These are phyloP conservation scores for Grapholita molesta DNA, from an alignment of 1,140 invertebrate species.

Conservation along the genomic window DNA sequence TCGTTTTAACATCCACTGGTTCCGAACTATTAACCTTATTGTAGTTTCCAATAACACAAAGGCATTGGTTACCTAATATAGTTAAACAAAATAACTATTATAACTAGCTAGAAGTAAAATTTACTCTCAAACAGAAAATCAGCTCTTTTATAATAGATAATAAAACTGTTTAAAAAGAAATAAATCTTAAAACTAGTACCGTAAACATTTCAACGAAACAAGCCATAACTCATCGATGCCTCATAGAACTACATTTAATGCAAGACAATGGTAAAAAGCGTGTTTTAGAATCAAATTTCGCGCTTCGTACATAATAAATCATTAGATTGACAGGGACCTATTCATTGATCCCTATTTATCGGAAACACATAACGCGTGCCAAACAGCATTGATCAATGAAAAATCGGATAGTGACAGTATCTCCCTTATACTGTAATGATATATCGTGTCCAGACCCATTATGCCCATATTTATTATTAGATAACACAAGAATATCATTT, in stretches of 20 bases:
- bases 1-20: neutral
- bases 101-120: no score
- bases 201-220: constrained; percentile 22
- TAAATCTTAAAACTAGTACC: constrained; percentile 7
- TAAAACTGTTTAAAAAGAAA: neutral
- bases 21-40: no score
- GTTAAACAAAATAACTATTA: no score
- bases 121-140: neutral
- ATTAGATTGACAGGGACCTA: constrained; percentile 53
- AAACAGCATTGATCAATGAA: constrained; percentile 52
- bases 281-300: constrained; percentile 36
- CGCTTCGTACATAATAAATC: constrained; percentile 58
- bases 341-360: constrained; percentile 63
- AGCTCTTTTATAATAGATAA: neutral
- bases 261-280: constrained; percentile 29
- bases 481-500: constrained; percentile 47
- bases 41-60: no score
- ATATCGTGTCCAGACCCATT: constrained; percentile 36
- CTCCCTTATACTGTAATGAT: constrained; percentile 58
- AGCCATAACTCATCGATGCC: constrained; percentile 36
- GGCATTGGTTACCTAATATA: no score
- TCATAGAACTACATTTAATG: constrained; percentile 33
- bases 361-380: constrained; percentile 63
- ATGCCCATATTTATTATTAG: constrained; percentile 6
- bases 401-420: constrained; percentile 61